Evolutionary conservation across 2,113 vertebrate genomes (phyloP).

Genomic region (Passer montanus): DNA sequence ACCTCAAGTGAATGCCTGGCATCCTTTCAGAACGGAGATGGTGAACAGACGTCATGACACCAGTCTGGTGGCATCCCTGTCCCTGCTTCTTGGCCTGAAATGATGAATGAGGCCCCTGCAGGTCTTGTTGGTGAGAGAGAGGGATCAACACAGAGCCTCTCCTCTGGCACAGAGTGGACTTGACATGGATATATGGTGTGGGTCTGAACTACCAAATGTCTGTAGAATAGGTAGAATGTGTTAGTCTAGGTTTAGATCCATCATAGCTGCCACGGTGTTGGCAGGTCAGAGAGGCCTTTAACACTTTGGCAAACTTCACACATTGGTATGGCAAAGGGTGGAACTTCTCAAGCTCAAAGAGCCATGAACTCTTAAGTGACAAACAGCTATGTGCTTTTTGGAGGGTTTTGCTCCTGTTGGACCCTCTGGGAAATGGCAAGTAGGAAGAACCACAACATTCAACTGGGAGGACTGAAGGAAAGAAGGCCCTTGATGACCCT

Average conservation of each 20-base stretch:
- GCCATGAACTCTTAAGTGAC: neutral
- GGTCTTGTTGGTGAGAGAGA: neutral
- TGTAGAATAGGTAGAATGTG: neutral
- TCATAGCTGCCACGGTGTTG: neutral
- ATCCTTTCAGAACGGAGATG: neutral
- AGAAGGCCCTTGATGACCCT: neutral
- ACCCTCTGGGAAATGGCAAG: neutral
- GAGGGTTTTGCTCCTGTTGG: neutral
- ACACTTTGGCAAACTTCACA: neutral
- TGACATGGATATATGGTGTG: neutral
- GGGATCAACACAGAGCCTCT: neutral
- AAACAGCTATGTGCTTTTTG: neutral
- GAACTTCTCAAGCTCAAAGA: neutral
- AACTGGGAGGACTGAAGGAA: neutral
- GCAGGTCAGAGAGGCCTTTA: neutral
- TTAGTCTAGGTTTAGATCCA: neutral
- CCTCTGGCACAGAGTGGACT: neutral
- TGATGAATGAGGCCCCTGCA: neutral
- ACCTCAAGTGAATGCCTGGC: neutral
- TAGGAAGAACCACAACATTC: neutral
- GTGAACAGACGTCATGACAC: neutral
- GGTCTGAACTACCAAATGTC: neutral
- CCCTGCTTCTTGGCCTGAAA: neutral
- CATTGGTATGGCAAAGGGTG: neutral
- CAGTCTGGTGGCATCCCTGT: neutral